Percentiles rank a stretch among this genome's conserved stretches.
These are phyloP conservation scores for Otocyon megalotis DNA, from an alignment of 2,113 vertebrate genomes.

Conservation along the genomic window DNA sequence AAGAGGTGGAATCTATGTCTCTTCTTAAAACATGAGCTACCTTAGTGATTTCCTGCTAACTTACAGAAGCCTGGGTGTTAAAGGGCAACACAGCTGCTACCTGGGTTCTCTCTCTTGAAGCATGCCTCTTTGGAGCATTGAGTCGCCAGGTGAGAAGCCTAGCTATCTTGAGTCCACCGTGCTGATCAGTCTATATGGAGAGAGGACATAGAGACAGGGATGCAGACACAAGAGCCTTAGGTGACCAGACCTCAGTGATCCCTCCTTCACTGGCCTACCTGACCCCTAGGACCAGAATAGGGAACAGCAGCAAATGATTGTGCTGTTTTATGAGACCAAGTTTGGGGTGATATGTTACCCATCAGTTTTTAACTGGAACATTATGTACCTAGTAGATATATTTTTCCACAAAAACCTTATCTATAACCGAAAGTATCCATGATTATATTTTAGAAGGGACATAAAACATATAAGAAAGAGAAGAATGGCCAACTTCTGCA, in stretches of 20 bases:
- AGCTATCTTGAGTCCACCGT: background rate
- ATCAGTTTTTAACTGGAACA: background rate
- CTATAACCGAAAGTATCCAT: background rate
- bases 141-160: background rate
- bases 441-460: background rate
- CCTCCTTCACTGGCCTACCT: background rate
- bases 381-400: background rate
- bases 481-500: background rate
- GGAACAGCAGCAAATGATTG: background rate
- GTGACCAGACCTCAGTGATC: background rate
- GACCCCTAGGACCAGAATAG: background rate
- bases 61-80: background rate
- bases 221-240: background rate
- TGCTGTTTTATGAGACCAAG: background rate
- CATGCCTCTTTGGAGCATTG: background rate
- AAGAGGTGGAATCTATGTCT: background rate
- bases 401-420: background rate
- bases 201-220: background rate
- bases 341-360: background rate
- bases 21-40: background rate
- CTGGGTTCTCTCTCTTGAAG: background rate
- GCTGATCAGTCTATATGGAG: background rate
- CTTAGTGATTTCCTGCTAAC: background rate
- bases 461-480: background rate
- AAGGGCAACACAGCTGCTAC: background rate